These are phyloP conservation scores for Meda fulgida DNA, from an alignment of 2,797 vertebrate genomes.

Conservation along the genomic window DNA sequence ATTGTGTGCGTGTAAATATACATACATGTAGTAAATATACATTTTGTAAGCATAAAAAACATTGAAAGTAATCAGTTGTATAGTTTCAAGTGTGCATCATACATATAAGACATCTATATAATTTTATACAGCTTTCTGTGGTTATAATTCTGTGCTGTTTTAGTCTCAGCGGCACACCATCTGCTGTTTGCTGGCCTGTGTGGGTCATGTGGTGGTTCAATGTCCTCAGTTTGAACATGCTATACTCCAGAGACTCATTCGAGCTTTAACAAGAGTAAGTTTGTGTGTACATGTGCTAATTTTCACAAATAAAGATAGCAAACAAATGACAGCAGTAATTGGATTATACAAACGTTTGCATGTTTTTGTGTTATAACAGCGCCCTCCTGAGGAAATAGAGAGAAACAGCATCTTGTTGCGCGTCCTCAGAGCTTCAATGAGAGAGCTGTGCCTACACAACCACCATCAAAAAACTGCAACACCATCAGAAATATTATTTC, in stretches of 20 bases:
- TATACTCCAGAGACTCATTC: slow-evolving; percentile 74
- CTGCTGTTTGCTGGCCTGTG: slow-evolving; percentile 78
- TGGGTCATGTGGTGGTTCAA: slow-evolving; percentile 75
- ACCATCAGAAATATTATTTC: neutral
- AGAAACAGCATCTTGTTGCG: slow-evolving; percentile 65
- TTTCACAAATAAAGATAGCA: neutral
- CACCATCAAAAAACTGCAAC: slow-evolving; percentile 35
- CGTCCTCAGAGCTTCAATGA: slow-evolving; percentile 69
- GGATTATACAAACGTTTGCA: neutral
- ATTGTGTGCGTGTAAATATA: neutral
- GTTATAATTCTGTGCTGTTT: neutral
- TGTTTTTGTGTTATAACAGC: slow-evolving; percentile 60
- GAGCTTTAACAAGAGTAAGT: slow-evolving; percentile 78
- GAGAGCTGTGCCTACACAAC: slow-evolving; percentile 63
- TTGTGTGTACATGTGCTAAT: slow-evolving; percentile 12
- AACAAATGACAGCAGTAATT: neutral
- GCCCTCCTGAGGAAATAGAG: slow-evolving; percentile 66
- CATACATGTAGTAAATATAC: neutral
- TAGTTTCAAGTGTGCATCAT: neutral
- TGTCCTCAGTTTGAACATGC: slow-evolving; percentile 78
- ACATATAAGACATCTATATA: neutral
- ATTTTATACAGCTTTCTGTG: neutral
- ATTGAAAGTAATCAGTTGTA: neutral
- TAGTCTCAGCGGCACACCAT: slow-evolving; percentile 79
- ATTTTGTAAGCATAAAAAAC: neutral